Conservation (phyloP, 2,888 invertebrate genomes). For the Nymphalis urticae region DNA sequence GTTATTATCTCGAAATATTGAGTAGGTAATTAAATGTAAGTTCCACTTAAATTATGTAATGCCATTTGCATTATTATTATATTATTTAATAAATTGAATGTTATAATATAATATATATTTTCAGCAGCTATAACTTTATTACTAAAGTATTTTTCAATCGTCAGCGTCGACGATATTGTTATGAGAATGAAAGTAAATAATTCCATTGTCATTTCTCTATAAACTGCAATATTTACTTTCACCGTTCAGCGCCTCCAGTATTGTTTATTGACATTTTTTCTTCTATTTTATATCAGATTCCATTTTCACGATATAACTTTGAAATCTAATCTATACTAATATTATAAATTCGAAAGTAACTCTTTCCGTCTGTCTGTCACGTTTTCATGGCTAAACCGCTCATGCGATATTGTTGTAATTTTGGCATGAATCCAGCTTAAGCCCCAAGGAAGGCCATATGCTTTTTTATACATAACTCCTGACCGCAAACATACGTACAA, state of each 20-base stretch:
- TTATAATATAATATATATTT: too few species aligned
- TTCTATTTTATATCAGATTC: background rate
- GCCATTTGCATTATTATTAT: too few species aligned
- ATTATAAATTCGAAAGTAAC: background rate
- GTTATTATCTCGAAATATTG: background rate
- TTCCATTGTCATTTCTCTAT: background rate
- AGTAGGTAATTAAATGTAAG: background rate
- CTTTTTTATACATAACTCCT: too few species aligned
- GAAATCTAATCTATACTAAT: background rate
- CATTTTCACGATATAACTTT: background rate
- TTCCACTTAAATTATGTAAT: too few species aligned
- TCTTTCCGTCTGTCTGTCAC: background rate
- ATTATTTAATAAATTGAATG: too few species aligned
- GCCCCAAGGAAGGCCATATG: too few species aligned
- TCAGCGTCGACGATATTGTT: background rate
- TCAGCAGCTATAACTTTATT: background rate
- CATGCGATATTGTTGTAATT: too few species aligned
- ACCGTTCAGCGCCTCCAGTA: background rate
- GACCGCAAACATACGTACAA: too few species aligned
- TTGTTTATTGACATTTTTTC: background rate
- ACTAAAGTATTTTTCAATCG: background rate
- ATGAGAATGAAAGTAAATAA: constrained; percentile 14
- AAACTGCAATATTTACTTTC: constrained; percentile 1
- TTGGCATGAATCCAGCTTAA: too few species aligned
- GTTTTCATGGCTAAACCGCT: too few species aligned